Evolutionary conservation across 2,797 vertebrate genomes (phyloP), one percentile per base, ranked within the genome.

Genomic region (Bothrops alternatus): DNA sequence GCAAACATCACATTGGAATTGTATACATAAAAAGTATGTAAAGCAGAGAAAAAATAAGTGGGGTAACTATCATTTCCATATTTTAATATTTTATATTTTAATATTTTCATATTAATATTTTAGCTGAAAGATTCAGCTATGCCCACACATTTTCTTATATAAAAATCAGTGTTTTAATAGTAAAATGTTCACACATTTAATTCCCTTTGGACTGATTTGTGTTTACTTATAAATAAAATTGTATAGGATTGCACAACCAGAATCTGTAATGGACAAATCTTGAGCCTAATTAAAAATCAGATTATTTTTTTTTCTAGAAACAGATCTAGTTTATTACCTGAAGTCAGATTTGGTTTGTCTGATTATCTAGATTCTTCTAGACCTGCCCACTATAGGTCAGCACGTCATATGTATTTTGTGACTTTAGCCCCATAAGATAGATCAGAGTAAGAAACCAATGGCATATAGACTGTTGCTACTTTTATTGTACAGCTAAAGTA

Each of bases 1-100:
- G 97, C 96, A 97, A 93, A 86, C 94, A 95, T 96, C 93, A 92
- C 58, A 93, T 91, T 58, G 93, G 87, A 95, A 95, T 73, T 93
- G 94, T 13, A 37, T 10, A 10, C 91, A 3, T 82, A 93, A 90
- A 94, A 87, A 65, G 16, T 86, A 91, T 57, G 92, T 90, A 95
- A 65, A 95, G 91, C 90, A 16, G 25, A 92, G 88, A 93, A 37
- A 6, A 93, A 93, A 93, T 42, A 89, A 23, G 28, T 28, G 65
- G n/a, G n/a, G 65, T n/a, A 65, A 65, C 85, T 20, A 6, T 86
- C 23, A 42, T 32, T 73, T 86, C 23, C 18, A 82, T 94, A 57
- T 93, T 86, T 58, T 94, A 93, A 60, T 12, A 90, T 65, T 90
- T 88, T 93, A 14, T 50, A 86, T 65, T 90, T 88, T 93, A 1